Evolutionary conservation across 2,888 invertebrate species (phyloP).

Genomic region (Branchellion lobata): DNA sequence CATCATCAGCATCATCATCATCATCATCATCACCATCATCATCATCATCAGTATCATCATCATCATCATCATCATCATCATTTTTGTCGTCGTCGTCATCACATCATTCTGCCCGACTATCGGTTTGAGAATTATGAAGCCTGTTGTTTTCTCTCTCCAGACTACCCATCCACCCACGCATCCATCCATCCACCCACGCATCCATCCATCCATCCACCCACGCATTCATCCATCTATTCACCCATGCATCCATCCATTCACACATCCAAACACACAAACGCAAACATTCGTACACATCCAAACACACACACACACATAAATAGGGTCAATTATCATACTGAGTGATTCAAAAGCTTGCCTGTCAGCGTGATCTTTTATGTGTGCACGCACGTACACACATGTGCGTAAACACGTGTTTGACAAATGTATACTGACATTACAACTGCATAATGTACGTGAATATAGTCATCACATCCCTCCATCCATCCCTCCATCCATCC

Average conservation of each 20-base stretch:
- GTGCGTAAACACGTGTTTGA: background rate
- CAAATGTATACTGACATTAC: background rate
- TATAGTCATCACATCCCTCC: background rate
- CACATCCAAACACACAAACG: no score
- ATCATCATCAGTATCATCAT: background rate
- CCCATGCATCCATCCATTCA: no score
- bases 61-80: background rate
- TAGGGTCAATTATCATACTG: background rate
- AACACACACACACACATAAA: background rate
- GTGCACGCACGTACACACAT: background rate
- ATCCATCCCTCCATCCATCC: background rate
- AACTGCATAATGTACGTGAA: constrained; percentile 15
- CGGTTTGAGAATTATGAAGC: constrained; percentile 3
- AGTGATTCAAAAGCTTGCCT: constrained; percentile 9
- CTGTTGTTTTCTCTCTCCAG: constrained; percentile 6
- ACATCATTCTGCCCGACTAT: background rate
- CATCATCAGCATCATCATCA: no score
- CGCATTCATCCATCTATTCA: no score
- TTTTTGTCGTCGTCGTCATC: background rate
- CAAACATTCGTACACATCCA: background rate
- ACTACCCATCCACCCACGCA: background rate
- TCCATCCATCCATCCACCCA: no score
- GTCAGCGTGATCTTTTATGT: background rate
- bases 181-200: no score
- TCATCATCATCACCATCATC: no score